Conservation (phyloP, 2,113 vertebrate genomes). For the Sitta europaea region DNA sequence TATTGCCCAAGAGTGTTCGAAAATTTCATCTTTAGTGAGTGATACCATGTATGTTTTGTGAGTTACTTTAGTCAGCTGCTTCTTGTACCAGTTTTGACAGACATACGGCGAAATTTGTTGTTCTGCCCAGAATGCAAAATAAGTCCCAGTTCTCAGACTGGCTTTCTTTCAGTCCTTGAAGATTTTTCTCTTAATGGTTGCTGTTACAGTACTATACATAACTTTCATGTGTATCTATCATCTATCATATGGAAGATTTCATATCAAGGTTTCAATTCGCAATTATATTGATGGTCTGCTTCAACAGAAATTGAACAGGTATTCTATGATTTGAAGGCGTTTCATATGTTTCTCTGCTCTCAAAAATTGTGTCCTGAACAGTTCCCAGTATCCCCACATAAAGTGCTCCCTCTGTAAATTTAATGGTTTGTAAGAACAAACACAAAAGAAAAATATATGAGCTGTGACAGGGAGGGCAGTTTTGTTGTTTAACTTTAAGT, state of each 20-base stretch:
- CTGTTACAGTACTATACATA: neutral
- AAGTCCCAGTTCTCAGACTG: neutral
- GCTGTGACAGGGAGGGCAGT: neutral
- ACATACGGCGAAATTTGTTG: neutral
- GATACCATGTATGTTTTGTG: neutral
- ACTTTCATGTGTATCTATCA: neutral
- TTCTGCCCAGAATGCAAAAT: slow-evolving; percentile 7
- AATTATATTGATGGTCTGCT: neutral
- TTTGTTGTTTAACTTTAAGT: neutral
- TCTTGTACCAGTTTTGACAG: neutral
- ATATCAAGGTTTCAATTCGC: neutral
- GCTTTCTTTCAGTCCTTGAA: neutral
- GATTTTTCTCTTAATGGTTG: neutral
- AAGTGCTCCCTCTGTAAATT: neutral
- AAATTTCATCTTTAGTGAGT: neutral
- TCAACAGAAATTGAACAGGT: neutral
- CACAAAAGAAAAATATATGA: neutral
- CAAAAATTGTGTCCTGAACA: neutral
- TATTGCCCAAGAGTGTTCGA: neutral
- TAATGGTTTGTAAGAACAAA: neutral
- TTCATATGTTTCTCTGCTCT: neutral
- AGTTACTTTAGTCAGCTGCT: neutral
- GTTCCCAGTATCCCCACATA: neutral
- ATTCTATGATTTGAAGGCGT: neutral
- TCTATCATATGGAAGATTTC: neutral